Evolutionary conservation across 2,888 invertebrate genomes (phyloP).

Genomic region (Patella caerulea): DNA sequence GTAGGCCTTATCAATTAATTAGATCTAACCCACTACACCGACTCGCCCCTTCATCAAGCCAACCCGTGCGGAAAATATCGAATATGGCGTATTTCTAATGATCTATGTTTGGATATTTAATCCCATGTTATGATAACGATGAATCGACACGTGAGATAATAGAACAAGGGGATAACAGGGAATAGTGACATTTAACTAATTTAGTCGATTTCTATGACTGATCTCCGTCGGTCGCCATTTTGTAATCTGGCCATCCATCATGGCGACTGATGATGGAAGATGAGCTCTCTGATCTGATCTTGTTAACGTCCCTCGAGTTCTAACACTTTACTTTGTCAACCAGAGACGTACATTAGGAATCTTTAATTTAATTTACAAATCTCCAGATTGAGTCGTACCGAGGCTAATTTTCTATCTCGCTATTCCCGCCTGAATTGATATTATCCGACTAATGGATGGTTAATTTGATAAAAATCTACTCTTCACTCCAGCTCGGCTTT

Average conservation of each 20-base stretch:
- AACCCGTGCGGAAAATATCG: no score
- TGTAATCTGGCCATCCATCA: not conserved
- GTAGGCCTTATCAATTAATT: no score
- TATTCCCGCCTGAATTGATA: not conserved
- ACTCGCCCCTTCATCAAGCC: no score
- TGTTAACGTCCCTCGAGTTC: not conserved
- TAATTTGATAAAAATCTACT: slow-evolving; percentile 13
- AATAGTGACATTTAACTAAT: no score
- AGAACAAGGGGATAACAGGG: no score
- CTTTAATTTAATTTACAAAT: slow-evolving; percentile 9
- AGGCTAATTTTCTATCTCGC: slow-evolving; percentile 3
- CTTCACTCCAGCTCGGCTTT: not conserved
- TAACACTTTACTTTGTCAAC: not conserved
- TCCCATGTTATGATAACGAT: no score
- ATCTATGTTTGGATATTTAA: no score
- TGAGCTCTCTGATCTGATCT: not conserved
- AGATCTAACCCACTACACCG: no score
- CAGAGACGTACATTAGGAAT: not conserved
- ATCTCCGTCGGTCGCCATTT: not conserved
- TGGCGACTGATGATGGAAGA: not conserved
- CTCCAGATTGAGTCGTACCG: not conserved
- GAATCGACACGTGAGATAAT: no score
- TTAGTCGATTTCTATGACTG: no score
- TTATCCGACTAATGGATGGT: not conserved
- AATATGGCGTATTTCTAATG: no score